A percentile compares a stretch with the other conserved stretches of the same genome.
Conservation (phyloP, 2,113 vertebrate species). For the Saiga tatarica region DNA sequence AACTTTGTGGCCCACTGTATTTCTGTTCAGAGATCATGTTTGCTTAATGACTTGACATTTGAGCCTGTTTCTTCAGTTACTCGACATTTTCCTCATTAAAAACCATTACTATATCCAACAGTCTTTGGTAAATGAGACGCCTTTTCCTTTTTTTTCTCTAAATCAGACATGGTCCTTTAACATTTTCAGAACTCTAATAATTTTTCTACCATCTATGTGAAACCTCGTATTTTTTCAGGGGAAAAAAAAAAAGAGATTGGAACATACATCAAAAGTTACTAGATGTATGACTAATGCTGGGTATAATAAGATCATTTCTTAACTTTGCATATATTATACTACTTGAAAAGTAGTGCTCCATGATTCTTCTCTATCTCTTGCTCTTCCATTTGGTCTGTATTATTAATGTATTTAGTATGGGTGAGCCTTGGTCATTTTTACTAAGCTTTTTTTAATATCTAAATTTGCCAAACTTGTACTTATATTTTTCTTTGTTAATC, state of each 20-base stretch:
- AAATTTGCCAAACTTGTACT: neutral
- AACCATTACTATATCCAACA: neutral
- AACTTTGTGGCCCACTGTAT: neutral
- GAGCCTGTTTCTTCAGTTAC: constrained; percentile 19
- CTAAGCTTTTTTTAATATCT: neutral
- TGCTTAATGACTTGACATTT: neutral
- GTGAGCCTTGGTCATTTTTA: neutral
- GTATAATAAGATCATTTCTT: neutral
- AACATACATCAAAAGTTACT: neutral
- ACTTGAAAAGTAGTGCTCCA: neutral
- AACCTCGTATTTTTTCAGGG: neutral
- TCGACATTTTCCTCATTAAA: neutral
- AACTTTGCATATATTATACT: neutral
- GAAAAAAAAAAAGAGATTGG: neutral
- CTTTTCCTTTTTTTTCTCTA: neutral
- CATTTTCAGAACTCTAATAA: neutral
- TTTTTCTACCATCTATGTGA: neutral
- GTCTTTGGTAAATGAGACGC: neutral
- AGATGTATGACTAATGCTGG: neutral
- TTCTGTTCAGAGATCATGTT: neutral
- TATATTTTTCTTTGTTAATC: neutral
- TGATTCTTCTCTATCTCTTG: neutral
- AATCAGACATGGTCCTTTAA: neutral
- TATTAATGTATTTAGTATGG: neutral
- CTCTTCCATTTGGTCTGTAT: neutral